phyloP scores from a whole-genome alignment of 2,113 vertebrate genomes.

The Cyrtonyx montezumae region DNA sequence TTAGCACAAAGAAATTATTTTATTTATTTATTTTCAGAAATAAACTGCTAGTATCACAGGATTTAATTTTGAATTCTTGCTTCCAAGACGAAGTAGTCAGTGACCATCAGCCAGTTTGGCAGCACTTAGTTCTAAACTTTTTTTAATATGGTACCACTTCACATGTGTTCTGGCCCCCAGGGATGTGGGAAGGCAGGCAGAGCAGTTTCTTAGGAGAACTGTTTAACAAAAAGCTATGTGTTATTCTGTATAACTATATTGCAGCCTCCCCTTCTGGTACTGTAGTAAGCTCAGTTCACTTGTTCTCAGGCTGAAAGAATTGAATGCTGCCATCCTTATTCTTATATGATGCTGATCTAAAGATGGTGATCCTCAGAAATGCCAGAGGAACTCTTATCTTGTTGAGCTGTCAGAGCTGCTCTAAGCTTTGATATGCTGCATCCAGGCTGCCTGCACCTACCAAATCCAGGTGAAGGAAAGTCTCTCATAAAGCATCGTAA shows the following conservation, averaged over 20 bases:
- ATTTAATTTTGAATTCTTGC: not conserved
- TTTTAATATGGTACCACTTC: not conserved
- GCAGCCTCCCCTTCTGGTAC: not conserved
- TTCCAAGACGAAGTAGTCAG: not conserved
- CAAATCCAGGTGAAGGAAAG: not conserved
- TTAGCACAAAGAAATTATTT: not conserved
- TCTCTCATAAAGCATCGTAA: not conserved
- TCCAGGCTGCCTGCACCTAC: not conserved
- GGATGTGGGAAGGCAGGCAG: not conserved
- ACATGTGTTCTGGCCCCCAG: not conserved
- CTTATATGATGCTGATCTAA: not conserved
- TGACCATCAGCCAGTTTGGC: not conserved
- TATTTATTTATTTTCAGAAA: not conserved
- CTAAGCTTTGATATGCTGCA: not conserved
- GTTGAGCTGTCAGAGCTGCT: not conserved
- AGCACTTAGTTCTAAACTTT: not conserved
- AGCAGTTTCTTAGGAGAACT: not conserved
- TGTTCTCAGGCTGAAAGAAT: not conserved
- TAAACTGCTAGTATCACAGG: not conserved
- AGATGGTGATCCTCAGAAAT: not conserved
- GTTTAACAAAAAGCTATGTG: not conserved
- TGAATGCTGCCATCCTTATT: not conserved
- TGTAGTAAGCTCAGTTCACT: not conserved
- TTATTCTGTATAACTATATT: not conserved
- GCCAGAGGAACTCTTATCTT: not conserved